Evolutionary conservation across 2,797 vertebrate genomes (phyloP), one percentile per base, ranked within the genome.

Genomic region (Linurgus olivaceus): DNA sequence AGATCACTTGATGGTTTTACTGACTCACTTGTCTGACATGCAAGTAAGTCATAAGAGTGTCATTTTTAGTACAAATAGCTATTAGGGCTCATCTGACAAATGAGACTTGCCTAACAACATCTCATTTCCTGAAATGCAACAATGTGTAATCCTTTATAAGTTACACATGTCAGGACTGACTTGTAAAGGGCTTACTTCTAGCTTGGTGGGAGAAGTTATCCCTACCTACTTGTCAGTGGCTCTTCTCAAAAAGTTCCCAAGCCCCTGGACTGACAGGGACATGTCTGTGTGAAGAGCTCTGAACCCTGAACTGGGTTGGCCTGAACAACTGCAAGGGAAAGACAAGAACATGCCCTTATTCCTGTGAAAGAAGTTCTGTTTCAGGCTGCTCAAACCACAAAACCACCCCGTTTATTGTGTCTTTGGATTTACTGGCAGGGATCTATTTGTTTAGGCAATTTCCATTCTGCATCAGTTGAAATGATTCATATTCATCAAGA

Each of bases 21-120:
- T 96, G 94, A 95, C 84, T 95, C 86, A 90, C 67, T 93, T 84
- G 73, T 94, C 92, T 95, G 91, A 92, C 77, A 94, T 67, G 88
- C 86, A 95, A 93, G 86, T 86, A 91, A 94, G 88, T 70, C 21
- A 6, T 78, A 77, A 74, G 79, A 92, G 55, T 91, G 86, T 93
- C 28, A 48, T 93, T 96, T 94, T 86, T 47, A 57, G 78, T 80
- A 90, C 67, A 92, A 96, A 94, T 90, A 95, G 86, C 70, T 82
- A 85, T 92, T 91, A 94, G 44, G 20, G 59, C 61, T 94, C 63
- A 57, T 91, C 90, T 90, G 88, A 92, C 85, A 95, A 96, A 94
- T 17, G 58, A 86, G 52, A 94, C 59, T 71, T 81, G 82, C 70
- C 79, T 84, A 94, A 73, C 1, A 0, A 72, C 40, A 31, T 78